Conservation (phyloP, 2,797 vertebrate genomes). For the Propithecus deckenii region DNA sequence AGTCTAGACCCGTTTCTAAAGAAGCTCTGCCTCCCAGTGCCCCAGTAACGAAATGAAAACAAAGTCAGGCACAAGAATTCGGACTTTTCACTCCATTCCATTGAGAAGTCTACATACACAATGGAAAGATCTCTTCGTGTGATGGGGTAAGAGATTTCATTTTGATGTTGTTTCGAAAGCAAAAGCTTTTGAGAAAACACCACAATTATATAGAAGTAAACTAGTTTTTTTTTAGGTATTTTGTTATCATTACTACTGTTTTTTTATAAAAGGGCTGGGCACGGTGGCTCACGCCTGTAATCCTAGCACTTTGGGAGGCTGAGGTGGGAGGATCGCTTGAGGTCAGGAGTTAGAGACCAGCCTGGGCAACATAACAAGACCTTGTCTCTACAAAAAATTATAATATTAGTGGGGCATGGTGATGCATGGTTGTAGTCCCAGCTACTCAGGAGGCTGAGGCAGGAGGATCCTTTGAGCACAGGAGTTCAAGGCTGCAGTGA, state of each 20-base stretch:
- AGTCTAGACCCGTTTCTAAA: not conserved
- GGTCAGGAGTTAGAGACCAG: not conserved
- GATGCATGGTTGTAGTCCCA: rapidly evolving
- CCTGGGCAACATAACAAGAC: not conserved
- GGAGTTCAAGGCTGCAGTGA: not conserved
- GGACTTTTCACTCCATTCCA: not conserved
- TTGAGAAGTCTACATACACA: not conserved
- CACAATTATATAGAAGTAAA: not conserved
- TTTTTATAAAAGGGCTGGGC: not conserved
- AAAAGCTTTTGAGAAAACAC: not conserved
- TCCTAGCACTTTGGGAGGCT: not conserved
- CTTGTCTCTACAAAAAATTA: not conserved
- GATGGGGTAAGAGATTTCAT: not conserved
- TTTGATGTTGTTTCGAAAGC: not conserved
- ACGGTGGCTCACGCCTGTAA: not conserved
- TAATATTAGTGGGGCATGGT: not conserved
- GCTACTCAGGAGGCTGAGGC: not conserved
- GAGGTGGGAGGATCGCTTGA: not conserved
- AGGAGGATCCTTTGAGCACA: not conserved
- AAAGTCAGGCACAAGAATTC: not conserved
- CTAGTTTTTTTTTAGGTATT: not conserved
- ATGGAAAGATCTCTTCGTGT: not conserved
- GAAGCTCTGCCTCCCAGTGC: not conserved
- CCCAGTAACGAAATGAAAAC: not conserved
- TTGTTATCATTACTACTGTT: not conserved